Conservation (phyloP, 2,113 vertebrate species). For the Cavia aperea region DNA sequence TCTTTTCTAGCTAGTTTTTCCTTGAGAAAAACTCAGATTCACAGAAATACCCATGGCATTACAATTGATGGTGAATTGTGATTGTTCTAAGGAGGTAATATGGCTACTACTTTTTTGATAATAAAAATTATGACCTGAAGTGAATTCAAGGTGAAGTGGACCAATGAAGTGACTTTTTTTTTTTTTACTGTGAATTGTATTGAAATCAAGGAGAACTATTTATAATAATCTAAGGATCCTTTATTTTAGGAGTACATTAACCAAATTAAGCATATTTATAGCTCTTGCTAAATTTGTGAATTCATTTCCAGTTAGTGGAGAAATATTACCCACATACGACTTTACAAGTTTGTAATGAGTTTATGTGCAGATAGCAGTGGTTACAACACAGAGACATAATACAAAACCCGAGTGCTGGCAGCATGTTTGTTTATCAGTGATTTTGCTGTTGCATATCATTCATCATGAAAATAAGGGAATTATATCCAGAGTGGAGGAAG, state of each 20-base stretch:
- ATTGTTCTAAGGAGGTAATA: conserved; percentile 18
- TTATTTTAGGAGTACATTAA: conserved; percentile 44
- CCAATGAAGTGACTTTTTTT: background rate
- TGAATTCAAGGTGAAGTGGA: background rate
- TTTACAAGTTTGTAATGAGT: conserved; percentile 39
- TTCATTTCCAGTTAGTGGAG: background rate
- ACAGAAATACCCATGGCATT: background rate
- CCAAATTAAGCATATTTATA: background rate
- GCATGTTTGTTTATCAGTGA: background rate
- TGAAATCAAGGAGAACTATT: background rate
- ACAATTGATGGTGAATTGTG: background rate
- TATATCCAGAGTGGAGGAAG: background rate
- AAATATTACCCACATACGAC: conserved; percentile 38
- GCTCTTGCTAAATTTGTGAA: conserved; percentile 35
- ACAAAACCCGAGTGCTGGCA: background rate
- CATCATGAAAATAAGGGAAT: background rate
- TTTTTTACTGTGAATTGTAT: background rate
- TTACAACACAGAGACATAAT: conserved; percentile 24
- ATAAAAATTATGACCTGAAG: conserved; percentile 25
- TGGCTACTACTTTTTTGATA: background rate
- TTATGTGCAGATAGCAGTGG: background rate
- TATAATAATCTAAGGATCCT: background rate
- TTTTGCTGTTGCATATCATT: background rate
- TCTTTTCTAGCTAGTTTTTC: conserved; percentile 19
- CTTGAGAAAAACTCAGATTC: conserved; percentile 31